phyloP scores from a whole-genome alignment of 2,888 invertebrate genomes.

The Blastobasis adustella region DNA sequence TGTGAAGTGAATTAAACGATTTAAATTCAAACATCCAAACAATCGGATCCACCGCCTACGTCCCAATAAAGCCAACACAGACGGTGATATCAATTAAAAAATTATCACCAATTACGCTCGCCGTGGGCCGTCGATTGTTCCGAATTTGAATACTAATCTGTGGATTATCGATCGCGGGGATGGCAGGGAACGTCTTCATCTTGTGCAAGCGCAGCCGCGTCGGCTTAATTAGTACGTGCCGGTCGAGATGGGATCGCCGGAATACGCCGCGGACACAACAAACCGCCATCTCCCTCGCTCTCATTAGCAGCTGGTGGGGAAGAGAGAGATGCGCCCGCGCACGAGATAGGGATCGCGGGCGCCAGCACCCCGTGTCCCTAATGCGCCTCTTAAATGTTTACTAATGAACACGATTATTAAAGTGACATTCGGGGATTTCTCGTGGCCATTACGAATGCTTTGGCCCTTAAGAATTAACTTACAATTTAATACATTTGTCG shows the following conservation, averaged over 20 bases:
- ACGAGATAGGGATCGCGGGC: slow-evolving; percentile 58
- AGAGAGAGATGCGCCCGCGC: slow-evolving; percentile 29
- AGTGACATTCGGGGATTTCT: slow-evolving; percentile 70
- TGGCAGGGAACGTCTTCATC: slow-evolving; percentile 51
- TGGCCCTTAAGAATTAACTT: slow-evolving; percentile 31
- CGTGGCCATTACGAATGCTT: slow-evolving; percentile 38
- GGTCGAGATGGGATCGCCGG: slow-evolving; percentile 54
- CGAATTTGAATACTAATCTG: slow-evolving; percentile 57
- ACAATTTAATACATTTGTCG: slow-evolving; percentile 23
- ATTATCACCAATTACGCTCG: slow-evolving; percentile 53
- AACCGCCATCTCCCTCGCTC: slow-evolving; percentile 23
- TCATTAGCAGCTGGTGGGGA: slow-evolving; percentile 10
- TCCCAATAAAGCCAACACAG: slow-evolving; percentile 23
- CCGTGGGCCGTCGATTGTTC: slow-evolving; percentile 53
- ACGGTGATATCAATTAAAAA: slow-evolving; percentile 49
- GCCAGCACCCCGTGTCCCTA: slow-evolving; percentile 67
- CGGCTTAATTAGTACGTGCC: slow-evolving; percentile 65
- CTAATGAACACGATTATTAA: slow-evolving; percentile 73
- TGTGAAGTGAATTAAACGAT: neutral
- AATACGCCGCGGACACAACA: too few species aligned
- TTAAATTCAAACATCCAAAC: neutral
- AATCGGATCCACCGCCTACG: slow-evolving; percentile 8
- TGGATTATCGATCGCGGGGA: slow-evolving; percentile 32
- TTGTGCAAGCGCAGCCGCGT: slow-evolving; percentile 38
- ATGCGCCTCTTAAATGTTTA: slow-evolving; percentile 72